Percentiles rank a stretch among this genome's conserved stretches.
These are phyloP conservation scores for Empis livida DNA, from an alignment of 2,888 invertebrate species.

Conservation along the genomic window DNA sequence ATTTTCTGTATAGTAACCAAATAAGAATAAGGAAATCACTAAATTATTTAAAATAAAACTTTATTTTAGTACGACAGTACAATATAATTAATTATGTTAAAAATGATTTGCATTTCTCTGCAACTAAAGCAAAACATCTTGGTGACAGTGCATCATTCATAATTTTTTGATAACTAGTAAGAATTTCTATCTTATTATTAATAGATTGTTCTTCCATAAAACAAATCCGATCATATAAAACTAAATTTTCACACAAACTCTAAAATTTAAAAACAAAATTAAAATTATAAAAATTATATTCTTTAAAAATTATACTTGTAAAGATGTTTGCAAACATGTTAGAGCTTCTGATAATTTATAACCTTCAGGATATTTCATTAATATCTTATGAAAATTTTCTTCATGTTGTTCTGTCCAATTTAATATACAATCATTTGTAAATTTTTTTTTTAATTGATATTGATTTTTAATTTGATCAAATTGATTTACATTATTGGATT, in stretches of 20 bases:
- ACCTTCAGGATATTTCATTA: constrained; percentile 18
- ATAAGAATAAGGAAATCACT: no score
- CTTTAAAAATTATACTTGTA: constrained; percentile 33
- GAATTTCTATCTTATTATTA: constrained; percentile 28
- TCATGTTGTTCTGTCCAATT: constrained; percentile 20
- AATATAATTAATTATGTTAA: no score
- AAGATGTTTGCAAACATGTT: constrained; percentile 35
- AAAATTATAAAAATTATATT: background rate
- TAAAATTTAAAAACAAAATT: constrained; percentile 29
- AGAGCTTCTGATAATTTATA: constrained; percentile 30
- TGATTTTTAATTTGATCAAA: constrained; percentile 2
- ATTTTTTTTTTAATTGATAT: constrained; percentile 11
- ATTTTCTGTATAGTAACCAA: no score
- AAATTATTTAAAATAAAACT: no score
- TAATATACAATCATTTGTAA: constrained; percentile 7
- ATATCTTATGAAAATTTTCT: constrained; percentile 15
- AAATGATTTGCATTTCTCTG: no score
- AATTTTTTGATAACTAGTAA: constrained; percentile 42
- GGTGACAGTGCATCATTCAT: constrained; percentile 51
- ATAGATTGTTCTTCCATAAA: constrained; percentile 32
- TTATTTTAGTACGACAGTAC: no score
- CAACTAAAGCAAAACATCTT: constrained; percentile 48
- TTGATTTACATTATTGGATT: background rate
- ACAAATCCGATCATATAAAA: constrained; percentile 41
- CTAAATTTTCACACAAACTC: constrained; percentile 43